Base-by-base conservation (phyloP, 2,797 vertebrate species). In the Neosilurus mollespiculum region DNA sequence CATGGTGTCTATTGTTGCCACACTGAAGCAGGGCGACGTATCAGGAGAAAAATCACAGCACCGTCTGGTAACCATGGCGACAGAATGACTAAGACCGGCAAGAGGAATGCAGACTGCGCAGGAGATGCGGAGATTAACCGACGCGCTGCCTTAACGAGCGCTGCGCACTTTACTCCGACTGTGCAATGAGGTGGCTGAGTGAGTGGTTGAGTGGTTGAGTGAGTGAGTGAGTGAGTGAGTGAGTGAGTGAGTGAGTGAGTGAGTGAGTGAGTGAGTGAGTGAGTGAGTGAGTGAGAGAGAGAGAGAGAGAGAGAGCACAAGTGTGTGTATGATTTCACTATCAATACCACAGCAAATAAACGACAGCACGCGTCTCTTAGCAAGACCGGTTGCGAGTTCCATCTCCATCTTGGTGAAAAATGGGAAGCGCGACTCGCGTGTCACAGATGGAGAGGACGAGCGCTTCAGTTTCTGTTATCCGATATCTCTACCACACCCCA, bases 1-100 rank as follows among this genome's bases (percentile, higher is more conserved):
- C 79, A 0, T 24, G 3, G 15, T 49, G 53, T 58, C 66, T 71
- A 7, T 51, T 22, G 24, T 70, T 59, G n/a, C 20, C 66, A 71
- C 16, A 4, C 73, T 9, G 11, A 72, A 83, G 66, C 62, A 34
- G 78, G 12, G 62, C 49, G 20, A 76, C 8, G 15, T 26, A 81
- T 53, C 20, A 51, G 58, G 78, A 79, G 10, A 65, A n/a, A 72
- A 81, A 64, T 59, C 43, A 37, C 61, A 20, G 82, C 34, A 49
- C 65, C 26, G 78, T 59, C 54, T 65, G 64, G 85, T 85, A 86
- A 86, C 87, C 87, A 86, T 88, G 81, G 85, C 37, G 87, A 88
- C 72, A 8, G 80, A 58, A 80, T 81, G 37, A 82, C 58, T 76
- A 72, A 82, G 67, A 58, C n/a, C 37, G 73, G 80, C 11, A 14